These are phyloP conservation scores for Clanis bilineata DNA, from an alignment of 2,888 invertebrate genomes.

Conservation along the genomic window DNA sequence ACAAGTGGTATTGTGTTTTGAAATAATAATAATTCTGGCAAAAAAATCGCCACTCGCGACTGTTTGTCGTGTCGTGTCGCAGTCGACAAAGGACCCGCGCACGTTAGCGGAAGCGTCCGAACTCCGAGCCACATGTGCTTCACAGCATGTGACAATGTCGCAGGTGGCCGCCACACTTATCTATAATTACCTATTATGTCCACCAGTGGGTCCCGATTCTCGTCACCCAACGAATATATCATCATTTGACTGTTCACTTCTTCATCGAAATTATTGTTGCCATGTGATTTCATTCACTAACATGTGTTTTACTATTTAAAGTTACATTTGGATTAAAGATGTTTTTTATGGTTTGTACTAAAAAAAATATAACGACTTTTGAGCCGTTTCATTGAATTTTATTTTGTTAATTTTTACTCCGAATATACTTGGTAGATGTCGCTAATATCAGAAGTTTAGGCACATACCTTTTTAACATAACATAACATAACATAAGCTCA, in stretches of 20 bases:
- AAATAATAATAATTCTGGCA: no score
- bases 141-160: constrained; percentile 60
- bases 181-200: constrained; percentile 55
- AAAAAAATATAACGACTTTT: neutral
- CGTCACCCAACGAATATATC: neutral
- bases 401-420: no score
- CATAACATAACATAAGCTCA: no score
- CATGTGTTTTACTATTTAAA: neutral
- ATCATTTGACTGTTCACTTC: neutral
- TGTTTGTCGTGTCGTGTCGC: constrained; percentile 35
- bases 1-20: no score
- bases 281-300: constrained; percentile 6
- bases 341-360: neutral
- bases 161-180: constrained; percentile 66
- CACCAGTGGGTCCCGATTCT: constrained; percentile 48
- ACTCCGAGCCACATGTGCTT: constrained; percentile 52
- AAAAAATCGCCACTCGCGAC: constrained; percentile 6
- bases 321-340: neutral
- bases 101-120: constrained; percentile 59
- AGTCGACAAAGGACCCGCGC: constrained; percentile 39
- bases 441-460: neutral
- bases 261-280: constrained; percentile 2
- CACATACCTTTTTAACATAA: no score
- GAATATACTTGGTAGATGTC: neutral
- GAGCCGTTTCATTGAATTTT: neutral